A percentile compares a stretch with the other conserved stretches of the same genome.
Evolutionary conservation across 2,888 invertebrate species (phyloP).

Genomic region (Tetranychus piercei): DNA sequence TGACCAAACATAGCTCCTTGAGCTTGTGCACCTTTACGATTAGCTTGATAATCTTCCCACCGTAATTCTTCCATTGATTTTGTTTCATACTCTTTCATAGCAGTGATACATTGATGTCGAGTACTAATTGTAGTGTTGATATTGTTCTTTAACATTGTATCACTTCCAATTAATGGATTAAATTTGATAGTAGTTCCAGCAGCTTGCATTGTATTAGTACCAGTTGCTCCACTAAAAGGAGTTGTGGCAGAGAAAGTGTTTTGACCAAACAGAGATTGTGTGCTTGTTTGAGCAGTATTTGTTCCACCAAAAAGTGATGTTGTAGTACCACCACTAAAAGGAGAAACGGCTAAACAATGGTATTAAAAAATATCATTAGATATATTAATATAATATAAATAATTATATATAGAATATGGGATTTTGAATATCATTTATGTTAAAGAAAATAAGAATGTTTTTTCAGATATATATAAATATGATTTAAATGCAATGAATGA

Average conservation of each 20-base stretch:
- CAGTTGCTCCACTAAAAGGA: slow-evolving; percentile 18
- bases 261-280: slow-evolving; percentile 17
- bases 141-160: slow-evolving; percentile 75
- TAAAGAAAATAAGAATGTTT: neutral
- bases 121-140: slow-evolving; percentile 61
- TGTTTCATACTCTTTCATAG: slow-evolving; percentile 92
- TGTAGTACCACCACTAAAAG: slow-evolving; percentile 12
- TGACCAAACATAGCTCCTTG: neutral
- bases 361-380: neutral
- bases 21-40: slow-evolving; percentile 44
- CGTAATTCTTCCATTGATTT: slow-evolving; percentile 89
- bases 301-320: slow-evolving; percentile 15
- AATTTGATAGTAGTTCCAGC: slow-evolving; percentile 67
- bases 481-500: neutral
- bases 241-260: slow-evolving; percentile 15
- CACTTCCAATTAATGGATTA: slow-evolving; percentile 63
- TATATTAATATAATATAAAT: neutral
- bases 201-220: slow-evolving; percentile 29
- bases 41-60: slow-evolving; percentile 74
- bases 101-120: slow-evolving; percentile 86
- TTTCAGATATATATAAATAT: too few relatives aligned
- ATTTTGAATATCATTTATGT: neutral
- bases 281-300: slow-evolving; percentile 10
- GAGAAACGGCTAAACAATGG: neutral
- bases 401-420: neutral